Percentiles rank a stretch among this genome's conserved stretches.
Evolutionary conservation across 1,140 invertebrate species (phyloP).

Genomic region (Trichonephila inaurata): DNA sequence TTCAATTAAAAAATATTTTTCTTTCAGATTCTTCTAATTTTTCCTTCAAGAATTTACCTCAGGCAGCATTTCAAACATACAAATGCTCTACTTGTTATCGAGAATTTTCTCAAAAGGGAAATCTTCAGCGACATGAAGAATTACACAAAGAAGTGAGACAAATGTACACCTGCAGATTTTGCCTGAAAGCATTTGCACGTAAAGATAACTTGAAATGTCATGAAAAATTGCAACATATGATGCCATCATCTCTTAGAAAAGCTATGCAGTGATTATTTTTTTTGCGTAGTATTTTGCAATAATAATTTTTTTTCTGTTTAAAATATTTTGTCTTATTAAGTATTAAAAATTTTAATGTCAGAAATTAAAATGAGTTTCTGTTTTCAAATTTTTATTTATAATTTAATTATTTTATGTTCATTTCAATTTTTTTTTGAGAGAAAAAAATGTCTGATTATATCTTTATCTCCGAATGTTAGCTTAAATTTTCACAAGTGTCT

Average conservation of each 20-base stretch:
- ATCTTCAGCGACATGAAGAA: slow-evolving; percentile 7
- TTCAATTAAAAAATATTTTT: not conserved
- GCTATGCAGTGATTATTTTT: not conserved
- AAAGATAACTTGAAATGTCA: not conserved
- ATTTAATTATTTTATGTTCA: too few species aligned
- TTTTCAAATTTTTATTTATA: too few species aligned
- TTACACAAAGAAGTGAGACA: slow-evolving; percentile 15
- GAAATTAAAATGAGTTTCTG: too few species aligned
- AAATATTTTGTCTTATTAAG: not conserved
- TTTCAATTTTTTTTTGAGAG: too few species aligned
- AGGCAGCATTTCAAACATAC: not conserved
- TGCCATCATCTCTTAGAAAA: not conserved
- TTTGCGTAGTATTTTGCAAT: not conserved
- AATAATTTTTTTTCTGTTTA: not conserved
- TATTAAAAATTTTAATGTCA: too few species aligned
- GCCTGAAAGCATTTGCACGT: not conserved
- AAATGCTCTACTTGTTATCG: slow-evolving; percentile 3
- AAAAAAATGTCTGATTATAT: too few species aligned
- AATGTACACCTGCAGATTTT: not conserved
- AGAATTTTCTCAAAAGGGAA: not conserved
- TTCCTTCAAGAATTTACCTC: not conserved
- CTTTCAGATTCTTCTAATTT: not conserved
- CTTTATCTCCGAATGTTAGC: too few species aligned
- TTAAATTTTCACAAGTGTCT: too few species aligned
- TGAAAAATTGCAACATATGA: not conserved